Base-by-base conservation (phyloP, 2,888 invertebrate genomes). In the Gnatocerus cornutus region DNA sequence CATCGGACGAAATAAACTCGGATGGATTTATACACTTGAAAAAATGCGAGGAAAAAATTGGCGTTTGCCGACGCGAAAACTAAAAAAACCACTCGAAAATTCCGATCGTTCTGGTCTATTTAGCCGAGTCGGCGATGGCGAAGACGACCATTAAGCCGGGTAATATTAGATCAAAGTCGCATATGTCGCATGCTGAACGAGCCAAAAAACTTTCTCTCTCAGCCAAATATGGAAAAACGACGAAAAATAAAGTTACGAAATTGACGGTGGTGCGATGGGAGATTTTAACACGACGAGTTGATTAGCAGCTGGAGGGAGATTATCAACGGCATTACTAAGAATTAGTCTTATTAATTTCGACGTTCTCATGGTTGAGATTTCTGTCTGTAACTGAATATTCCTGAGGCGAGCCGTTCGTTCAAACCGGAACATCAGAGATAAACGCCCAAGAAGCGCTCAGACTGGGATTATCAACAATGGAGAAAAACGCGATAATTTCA, bases 161-260 rank as follows among this genome's bases (percentile, higher is more conserved):
- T 71, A 74, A 73, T 68, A 62, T 70, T 68, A 69, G 74, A 72
- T 71, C 71, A 74, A 74, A 71, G 68, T 72, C 67, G 56, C 71
- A 62, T 69, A 68, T 68, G 72, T 69, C 43, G 37, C 43, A 53
- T 50, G 29, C 27, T 9, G 10, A 21, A 50, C 10, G 27, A 21
- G 6, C 48, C 29, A 9, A 10, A 27, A 50, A 10, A 50, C 48
- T 50, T 50, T 50, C 48, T 50, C 48, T 50, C n/a, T 13, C 43
- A 12, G 46, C 21, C 46, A 1, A 46, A 46, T 16, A 46, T 46
- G 46, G 46, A 46, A 14, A 21, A 46, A 46, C 46, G 46, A 46
- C 16, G 46, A 46, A 14, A 46, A 46, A 46, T 46, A 16, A 46
- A 16, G 46, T 46, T 46, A 21, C 21, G 46, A 46, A 16, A 27